Conservation (phyloP, 2,113 vertebrate genomes). For the Macaca mulatta region DNA sequence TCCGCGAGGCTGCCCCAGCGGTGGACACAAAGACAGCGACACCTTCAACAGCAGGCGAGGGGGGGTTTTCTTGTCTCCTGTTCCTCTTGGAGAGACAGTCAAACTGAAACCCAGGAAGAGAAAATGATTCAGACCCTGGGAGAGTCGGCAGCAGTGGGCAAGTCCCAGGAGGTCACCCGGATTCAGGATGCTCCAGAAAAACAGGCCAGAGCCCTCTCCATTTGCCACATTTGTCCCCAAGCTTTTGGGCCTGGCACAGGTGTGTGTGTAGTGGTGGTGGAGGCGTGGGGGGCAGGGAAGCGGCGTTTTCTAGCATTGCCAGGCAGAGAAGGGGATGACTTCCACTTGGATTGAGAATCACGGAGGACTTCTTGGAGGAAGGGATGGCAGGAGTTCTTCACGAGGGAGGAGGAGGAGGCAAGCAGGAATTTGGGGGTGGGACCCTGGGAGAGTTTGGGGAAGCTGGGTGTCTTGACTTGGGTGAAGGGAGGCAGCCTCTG, state of each 20-base stretch:
- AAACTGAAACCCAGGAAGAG: not conserved
- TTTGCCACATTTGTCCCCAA: not conserved
- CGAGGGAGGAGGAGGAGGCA: not conserved
- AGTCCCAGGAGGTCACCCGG: not conserved
- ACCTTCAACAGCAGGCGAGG: not conserved
- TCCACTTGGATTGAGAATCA: not conserved
- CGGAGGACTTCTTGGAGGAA: not conserved
- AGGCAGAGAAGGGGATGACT: fast-evolving
- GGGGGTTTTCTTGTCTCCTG: fast-evolving
- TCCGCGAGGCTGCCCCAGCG: fast-evolving
- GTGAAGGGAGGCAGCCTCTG: not conserved
- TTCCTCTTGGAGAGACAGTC: not conserved
- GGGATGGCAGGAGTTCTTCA: not conserved
- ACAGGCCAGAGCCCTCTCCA: not conserved
- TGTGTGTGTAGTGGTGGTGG: too few relatives aligned
- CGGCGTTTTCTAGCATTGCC: not conserved
- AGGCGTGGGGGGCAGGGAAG: not conserved
- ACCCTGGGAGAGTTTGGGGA: not conserved
- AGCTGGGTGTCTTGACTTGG: not conserved
- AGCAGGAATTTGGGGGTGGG: not conserved
- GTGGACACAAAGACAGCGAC: not conserved
- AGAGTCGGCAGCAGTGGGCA: not conserved
- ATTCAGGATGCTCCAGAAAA: slow-evolving; percentile 12
- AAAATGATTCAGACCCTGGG: not conserved
- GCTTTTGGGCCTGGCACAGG: not conserved